Evolutionary conservation across 2,797 vertebrate genomes (phyloP).

Genomic region (Ptychadena robeensis): DNA sequence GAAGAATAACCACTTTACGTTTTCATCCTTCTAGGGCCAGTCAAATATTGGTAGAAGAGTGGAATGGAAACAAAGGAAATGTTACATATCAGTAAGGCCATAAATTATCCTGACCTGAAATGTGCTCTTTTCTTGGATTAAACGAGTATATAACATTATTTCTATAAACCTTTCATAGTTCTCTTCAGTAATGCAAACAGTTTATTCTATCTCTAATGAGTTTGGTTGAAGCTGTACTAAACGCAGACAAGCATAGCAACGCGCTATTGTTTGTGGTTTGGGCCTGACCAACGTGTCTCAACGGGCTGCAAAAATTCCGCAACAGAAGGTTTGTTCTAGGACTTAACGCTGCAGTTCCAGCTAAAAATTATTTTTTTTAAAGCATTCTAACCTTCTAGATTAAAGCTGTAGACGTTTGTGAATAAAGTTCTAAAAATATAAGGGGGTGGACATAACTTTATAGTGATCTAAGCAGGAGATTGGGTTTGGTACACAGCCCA

Average conservation of each 20-base stretch:
- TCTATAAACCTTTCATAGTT: neutral
- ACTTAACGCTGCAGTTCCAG: conserved; percentile 28
- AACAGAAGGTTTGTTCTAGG: conserved; percentile 36
- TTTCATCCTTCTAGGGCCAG: neutral
- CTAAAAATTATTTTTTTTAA: conserved; percentile 34
- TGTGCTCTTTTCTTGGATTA: neutral
- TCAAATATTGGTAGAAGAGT: neutral
- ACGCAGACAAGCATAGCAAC: neutral
- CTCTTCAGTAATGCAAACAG: neutral
- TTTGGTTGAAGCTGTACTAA: neutral
- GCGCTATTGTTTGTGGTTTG: neutral
- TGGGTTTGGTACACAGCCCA: too few relatives aligned
- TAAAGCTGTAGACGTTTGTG: neutral
- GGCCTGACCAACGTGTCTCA: conserved; percentile 1
- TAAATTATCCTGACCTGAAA: neutral
- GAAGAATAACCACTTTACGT: too few relatives aligned
- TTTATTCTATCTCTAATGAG: neutral
- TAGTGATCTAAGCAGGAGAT: too few relatives aligned
- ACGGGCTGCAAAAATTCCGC: conserved; percentile 19
- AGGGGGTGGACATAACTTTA: too few relatives aligned
- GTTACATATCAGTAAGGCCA: neutral
- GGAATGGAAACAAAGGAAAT: neutral
- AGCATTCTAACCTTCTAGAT: conserved; percentile 30
- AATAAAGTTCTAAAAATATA: too few relatives aligned
- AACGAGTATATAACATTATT: neutral